Evolutionary conservation across 1,140 invertebrate genomes (phyloP), one percentile per base, ranked within the genome.

Genomic region (Artemia franciscana): DNA sequence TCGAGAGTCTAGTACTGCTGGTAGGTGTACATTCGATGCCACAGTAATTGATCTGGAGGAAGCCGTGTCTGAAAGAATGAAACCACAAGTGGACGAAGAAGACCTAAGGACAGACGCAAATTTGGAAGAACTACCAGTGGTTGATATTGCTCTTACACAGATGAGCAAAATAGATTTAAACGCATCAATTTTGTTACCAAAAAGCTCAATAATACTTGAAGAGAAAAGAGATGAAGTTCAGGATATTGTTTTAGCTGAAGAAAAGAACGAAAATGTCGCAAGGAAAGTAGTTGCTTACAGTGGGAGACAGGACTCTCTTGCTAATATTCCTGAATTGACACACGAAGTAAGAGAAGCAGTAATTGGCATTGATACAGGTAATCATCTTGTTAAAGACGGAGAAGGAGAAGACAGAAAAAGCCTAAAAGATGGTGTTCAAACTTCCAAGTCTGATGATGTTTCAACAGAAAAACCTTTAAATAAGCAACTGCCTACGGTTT

Each of bases 11-110:
- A 88, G 87, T 0, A 86, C 82, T 24, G 86, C 86, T 2, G 85
- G 87, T 18, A 87, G 88, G 71, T 73, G 91, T 4, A 69, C 88
- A 0, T 88, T 91, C 85, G 88, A 91, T 76, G 88, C 88, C 2
- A 84, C 91, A 18, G 83, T 92, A 3, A 90, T 91, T 60, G 88
- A 92, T 67, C 85, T 92, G n/a, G 5, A 5, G 58, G 25, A 26
- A 63, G 56, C 5, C 26, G 30, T 21, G 23, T 64, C 7, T 61
- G 39, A 7, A 56, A 28, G 24, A 57, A 62, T n/a, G 63, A 64
- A 62, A 60, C 60, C 24, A 39, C 51, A 7, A 61, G 60, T 15
- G 24, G 30, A 30, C 28, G 60, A 60, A 4, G 67, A 69, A 28
- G 68, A 68, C 59, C 64, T 66, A n/a, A 64, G 64, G 57, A 90